Evolutionary conservation across 1,140 invertebrate species (phyloP), one percentile per base, ranked within the genome.

Genomic region (Apis laboriosa): DNA sequence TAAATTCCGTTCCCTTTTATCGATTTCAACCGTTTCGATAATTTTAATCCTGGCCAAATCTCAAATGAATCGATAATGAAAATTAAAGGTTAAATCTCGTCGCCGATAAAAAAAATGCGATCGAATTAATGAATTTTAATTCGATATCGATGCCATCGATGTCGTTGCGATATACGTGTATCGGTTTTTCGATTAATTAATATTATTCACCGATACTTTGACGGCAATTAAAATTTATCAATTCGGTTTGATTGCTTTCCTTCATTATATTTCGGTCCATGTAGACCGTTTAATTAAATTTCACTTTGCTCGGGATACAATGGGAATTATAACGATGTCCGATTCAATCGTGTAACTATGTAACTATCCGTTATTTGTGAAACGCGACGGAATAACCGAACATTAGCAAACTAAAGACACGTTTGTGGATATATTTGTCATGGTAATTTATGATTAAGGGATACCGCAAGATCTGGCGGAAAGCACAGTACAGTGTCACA

Each of bases 221-320:
- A 17, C 8, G 19, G 12, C 61, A 66, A 78, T 70, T 78, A 51
- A 78, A 78, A 78, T 70, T 61, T 13, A 75, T 67, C 63, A 56
- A 74, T 75, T 74, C 49, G 66, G 51, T 67, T 49, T 24, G 49
- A 73, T 73, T 74, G 49, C 28, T 49, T 53, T 15, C 15, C 51
- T 56, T 56, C 34, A 1, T 67, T 67, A 15, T 17, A 51, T 66
- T 58, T 9, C n/a, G 9, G 3, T 8, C 21, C 73, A 1, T 5
- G 60, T 11, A 17, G 51, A 51, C 11, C 72, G 55, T 67, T 75
- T 67, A 28, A 81, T 81, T 74, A 75, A 80, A 75, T 49, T 67
- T 56, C 19, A 5, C 17, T 56, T 67, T 19, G 28, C 13, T 15
- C 61, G n/a, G 13, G n/a, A 9, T n/a, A 51, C 53, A 51, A 67